A percentile compares a stretch with the other conserved stretches of the same genome.
Evolutionary conservation across 1,140 invertebrate species (phyloP).

Genomic region (Lepidurus arcticus): DNA sequence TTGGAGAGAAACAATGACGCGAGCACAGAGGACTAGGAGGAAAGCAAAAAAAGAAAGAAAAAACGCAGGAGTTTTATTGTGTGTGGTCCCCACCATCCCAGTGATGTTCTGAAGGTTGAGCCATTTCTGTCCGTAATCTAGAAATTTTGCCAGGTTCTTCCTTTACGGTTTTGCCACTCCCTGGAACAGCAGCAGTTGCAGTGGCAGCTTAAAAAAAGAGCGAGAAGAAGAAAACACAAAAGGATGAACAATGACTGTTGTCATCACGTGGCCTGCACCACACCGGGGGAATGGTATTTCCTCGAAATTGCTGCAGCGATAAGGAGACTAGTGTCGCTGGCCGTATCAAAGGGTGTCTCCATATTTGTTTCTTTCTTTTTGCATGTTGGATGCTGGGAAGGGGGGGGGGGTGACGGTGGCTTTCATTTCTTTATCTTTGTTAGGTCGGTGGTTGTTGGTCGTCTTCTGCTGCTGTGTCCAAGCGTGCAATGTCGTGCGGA

Average conservation of each 20-base stretch:
- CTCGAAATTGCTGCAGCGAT: not conserved
- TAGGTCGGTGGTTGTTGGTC: not conserved
- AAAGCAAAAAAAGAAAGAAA: not conserved
- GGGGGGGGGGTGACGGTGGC: not conserved
- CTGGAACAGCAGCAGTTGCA: too few relatives aligned
- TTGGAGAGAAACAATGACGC: not conserved
- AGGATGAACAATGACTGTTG: not conserved
- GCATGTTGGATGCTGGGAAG: not conserved
- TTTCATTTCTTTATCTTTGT: constrained; percentile 1
- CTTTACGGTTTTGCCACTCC: not conserved
- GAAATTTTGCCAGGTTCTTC: not conserved
- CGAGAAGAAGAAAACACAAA: not conserved
- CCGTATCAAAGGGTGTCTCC: not conserved
- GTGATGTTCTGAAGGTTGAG: not conserved
- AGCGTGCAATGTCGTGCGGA: not conserved
- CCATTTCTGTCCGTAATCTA: constrained; percentile 19
- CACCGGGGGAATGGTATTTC: not conserved
- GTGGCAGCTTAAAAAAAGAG: not conserved
- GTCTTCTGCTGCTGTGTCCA: not conserved
- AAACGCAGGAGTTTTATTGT: constrained; percentile 3
- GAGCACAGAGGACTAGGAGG: not conserved
- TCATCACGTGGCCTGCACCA: not conserved
- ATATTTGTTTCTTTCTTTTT: not conserved
- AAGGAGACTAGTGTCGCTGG: not conserved
- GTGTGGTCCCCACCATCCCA: too few relatives aligned